Base-by-base conservation (phyloP, 2,888 invertebrate species). In the Drymonia ruficornis region DNA sequence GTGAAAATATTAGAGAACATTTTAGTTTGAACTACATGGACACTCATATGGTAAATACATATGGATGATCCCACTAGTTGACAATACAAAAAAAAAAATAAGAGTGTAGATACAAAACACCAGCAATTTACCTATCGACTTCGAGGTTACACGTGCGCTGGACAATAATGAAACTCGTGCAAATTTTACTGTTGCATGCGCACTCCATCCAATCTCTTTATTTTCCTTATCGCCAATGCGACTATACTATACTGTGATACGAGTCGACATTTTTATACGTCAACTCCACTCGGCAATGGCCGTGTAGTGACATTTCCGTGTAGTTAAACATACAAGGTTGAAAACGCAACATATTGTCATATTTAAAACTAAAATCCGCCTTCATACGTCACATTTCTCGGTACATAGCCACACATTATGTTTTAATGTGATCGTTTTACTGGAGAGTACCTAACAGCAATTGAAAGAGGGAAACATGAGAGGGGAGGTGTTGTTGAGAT, bases 81-180 rank as follows among this genome's bases (percentile, higher is more conserved):
- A 23, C 7, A 23, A 23, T 2, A 23, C 23, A 23, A 23, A 23
- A 23, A 2, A 6, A 23, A 6, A 1, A 7, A 23, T 23, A 23
- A 23, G 7, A 23, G 23, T n/a, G n/a, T 23, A 23, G 3, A 7
- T 23, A 23, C n/a, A 23, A 23, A 4, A 23, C 23, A 23, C 7
- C 7, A 23, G 4, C 3, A 23, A 23, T 23, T 23, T 23, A 69
- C 74, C 70, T 74, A 78, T 72, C 67, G 63, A 65, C 70, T 65
- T 63, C 74, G 76, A 85, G 79, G 81, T 81, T 80, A 83, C 87
- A 86, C 87, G 86, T 87, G 86, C 77, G 65, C 60, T 56, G 57
- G 62, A 56, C 72, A 76, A 79, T 86, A 85, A 78, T 73, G 73
- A 66, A 73, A 76, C 80, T 80, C 83, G 82, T 83, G 84, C 80